Conservation (phyloP, 2,113 vertebrate genomes). For the Muntiacus reevesi region DNA sequence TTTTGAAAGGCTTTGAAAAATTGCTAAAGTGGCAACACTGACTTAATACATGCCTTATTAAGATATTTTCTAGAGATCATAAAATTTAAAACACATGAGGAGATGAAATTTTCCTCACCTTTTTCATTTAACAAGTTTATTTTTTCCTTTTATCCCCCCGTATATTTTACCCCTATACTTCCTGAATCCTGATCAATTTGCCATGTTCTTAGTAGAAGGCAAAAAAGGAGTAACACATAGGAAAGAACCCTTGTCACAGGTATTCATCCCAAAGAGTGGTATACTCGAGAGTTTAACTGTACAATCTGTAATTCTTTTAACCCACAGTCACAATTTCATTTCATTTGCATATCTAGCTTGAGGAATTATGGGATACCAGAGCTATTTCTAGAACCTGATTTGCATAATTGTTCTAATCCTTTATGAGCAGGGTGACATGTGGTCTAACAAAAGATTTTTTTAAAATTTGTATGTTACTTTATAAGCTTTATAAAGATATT, state of each 20-base stretch:
- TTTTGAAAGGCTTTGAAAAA: neutral
- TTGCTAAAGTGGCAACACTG: neutral
- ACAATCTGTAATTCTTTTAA: slow-evolving; percentile 11
- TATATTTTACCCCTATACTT: neutral
- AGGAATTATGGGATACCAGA: slow-evolving; percentile 71
- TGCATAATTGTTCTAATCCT: slow-evolving; percentile 72
- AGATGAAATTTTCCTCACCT: neutral
- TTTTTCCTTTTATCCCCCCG: neutral
- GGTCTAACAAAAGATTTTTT: slow-evolving; percentile 58
- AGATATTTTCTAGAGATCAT: neutral
- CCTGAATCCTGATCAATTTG: neutral
- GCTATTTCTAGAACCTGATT: slow-evolving; percentile 68
- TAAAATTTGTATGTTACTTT: slow-evolving; percentile 43
- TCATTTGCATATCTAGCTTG: slow-evolving; percentile 63
- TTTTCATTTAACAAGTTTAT: neutral
- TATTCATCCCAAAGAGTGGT: neutral
- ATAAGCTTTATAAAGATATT: slow-evolving; percentile 51
- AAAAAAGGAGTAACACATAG: neutral
- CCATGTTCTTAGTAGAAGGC: neutral
- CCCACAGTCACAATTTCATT: neutral
- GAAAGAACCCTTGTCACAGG: neutral
- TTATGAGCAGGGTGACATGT: slow-evolving; percentile 49
- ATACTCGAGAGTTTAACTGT: neutral
- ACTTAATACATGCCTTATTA: neutral
- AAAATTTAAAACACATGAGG: neutral